Evolutionary conservation across 2,888 invertebrate species (phyloP), one percentile per base, ranked within the genome.

Genomic region (Rhorus exstirpatorius): DNA sequence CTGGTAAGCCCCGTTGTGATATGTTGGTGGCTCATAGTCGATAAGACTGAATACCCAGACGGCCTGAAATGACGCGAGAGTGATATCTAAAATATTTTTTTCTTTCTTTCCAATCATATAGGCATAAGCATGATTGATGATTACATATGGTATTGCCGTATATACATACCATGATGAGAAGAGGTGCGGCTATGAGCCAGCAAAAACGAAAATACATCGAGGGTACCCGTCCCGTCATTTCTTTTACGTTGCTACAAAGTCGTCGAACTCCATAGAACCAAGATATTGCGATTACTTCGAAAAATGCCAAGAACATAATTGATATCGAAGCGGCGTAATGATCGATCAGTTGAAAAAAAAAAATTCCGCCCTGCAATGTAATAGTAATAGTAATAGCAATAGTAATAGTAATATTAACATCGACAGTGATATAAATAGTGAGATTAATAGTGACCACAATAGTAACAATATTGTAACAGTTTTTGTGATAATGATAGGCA

Each of bases 241-340:
- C 97, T 92, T 97, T 96, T 12, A 98, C 96, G 91, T 98, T 97
- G 88, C 95, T 95, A 6, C 97, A 96, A 80, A 98, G 93, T 87
- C 96, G 94, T 76, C 95, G 95, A 0, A 97, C 96, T 44, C 98
- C 98, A 91, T 98, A 98, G 91, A 97, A 96, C 98, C 98, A 98
- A 3, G 97, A 96, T 81, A 98, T 96, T 7, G 97, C 98, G 71
- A 98, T 96, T 65, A 98, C 96, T 94, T 98, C 98, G 90, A 98
- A 98, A 93, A 98, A 98, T 41, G 98, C 98, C 85, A 98, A 94
- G 91, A 97, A 98, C 94, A 98, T 97, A 70, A 98, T 97, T 74
- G 98, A 97, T 88, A 98, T 96, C 55, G 97, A 97, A 17, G 98
- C 97, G n/a, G 98, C 97, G 92, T 98, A 98, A 91, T 97, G 97